Percentiles rank a stretch among this genome's conserved stretches.
phyloP scores from a whole-genome alignment of 1,140 invertebrate genomes.

The Trypoxylus dichotomus region DNA sequence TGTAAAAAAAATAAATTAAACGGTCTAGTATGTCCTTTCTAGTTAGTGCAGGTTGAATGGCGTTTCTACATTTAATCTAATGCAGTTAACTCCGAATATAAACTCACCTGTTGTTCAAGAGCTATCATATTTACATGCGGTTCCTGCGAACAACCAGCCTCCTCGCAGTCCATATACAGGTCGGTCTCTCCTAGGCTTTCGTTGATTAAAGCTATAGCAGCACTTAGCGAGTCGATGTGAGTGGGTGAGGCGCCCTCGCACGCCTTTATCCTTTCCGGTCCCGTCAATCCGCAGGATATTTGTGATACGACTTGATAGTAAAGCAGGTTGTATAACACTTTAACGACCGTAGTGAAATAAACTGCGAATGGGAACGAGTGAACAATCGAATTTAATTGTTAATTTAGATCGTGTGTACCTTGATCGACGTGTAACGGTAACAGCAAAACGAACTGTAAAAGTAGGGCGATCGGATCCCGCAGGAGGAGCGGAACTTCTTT shows the following conservation, averaged over 20 bases:
- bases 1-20: too few species aligned
- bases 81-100: background rate
- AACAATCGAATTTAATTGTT: too few species aligned
- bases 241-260: constrained; percentile 36
- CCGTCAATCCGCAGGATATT: constrained; percentile 68
- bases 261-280: constrained; percentile 54
- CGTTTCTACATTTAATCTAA: background rate
- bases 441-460: constrained; percentile 84
- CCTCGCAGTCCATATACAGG: constrained; percentile 57
- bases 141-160: constrained; percentile 29
- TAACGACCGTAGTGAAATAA: constrained; percentile 84
- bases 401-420: constrained; percentile 61
- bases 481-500: constrained; percentile 81
- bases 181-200: constrained; percentile 56
- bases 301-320: constrained; percentile 85
- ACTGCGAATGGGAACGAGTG: constrained; percentile 58
- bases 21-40: too few species aligned
- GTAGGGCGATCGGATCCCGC: constrained; percentile 78
- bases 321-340: constrained; percentile 82
- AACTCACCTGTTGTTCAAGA: constrained; percentile 52
- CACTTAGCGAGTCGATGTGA: constrained; percentile 42
- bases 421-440: constrained; percentile 83
- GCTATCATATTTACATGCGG: constrained; percentile 52
- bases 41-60: too few species aligned
- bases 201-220: constrained; percentile 56